Conservation (phyloP, 1,140 invertebrate species). For the Trichonephila clavipes region DNA sequence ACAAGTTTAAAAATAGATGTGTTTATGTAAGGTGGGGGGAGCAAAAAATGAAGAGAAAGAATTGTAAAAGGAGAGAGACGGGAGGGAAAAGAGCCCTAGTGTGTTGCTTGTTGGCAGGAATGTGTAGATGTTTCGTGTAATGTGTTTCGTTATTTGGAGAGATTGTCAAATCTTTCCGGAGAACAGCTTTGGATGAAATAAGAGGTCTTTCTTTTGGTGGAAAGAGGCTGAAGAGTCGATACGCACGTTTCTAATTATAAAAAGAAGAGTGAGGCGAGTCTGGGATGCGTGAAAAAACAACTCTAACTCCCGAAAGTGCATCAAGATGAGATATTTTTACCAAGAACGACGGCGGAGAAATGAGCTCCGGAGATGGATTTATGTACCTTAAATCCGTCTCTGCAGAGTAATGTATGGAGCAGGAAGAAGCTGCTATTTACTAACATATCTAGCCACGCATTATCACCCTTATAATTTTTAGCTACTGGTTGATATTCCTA, state of each 20-base stretch:
- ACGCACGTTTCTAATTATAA: conserved; percentile 71
- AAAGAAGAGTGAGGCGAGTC: conserved; percentile 23
- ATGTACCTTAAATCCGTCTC: conserved; percentile 23
- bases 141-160: conserved; percentile 62
- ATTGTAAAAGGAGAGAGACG: background rate
- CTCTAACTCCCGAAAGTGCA: conserved; percentile 35
- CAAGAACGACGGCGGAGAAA: background rate
- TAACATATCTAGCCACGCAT: background rate
- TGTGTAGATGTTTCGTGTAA: conserved; percentile 55
- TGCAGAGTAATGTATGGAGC: background rate
- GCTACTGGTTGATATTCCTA: background rate
- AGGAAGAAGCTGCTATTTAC: background rate
- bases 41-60: conserved; percentile 5
- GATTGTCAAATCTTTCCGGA: conserved; percentile 72
- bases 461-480: background rate
- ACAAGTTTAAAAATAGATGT: conserved; percentile 67
- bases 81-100: background rate
- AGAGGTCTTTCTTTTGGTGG: conserved; percentile 50
- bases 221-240: background rate
- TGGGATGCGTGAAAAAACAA: conserved; percentile 44
- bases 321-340: conserved; percentile 36
- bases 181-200: conserved; percentile 50
- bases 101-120: conserved; percentile 60
- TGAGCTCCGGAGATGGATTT: conserved; percentile 42
- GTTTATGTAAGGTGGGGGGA: conserved; percentile 44